Conservation (phyloP, 2,888 invertebrate species). For the Dryobotodes eremita region DNA sequence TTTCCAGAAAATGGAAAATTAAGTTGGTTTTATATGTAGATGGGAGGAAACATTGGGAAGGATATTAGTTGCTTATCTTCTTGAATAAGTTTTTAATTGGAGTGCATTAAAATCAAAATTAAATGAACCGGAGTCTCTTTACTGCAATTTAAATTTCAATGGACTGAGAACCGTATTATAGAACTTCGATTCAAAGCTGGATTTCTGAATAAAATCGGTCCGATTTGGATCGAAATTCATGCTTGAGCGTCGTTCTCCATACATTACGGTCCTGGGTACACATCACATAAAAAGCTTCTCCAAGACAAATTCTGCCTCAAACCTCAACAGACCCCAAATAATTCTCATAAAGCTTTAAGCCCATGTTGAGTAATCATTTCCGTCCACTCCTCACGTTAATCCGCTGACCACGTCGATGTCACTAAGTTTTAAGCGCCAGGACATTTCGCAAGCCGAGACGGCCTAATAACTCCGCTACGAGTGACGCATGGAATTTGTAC, state of each 20-base stretch:
- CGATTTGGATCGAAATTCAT: neutral
- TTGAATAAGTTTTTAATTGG: constrained; percentile 11
- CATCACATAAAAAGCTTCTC: neutral
- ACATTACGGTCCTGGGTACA: neutral
- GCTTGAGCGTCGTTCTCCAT: neutral
- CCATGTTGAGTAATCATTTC: constrained; percentile 38
- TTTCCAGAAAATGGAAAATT: constrained; percentile 39
- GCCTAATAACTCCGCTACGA: constrained; percentile 66
- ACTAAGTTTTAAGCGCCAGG: constrained; percentile 63
- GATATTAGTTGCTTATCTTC: constrained; percentile 23
- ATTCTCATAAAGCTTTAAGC: constrained; percentile 37
- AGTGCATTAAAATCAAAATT: neutral
- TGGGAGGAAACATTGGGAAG: constrained; percentile 24
- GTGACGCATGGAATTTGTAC: constrained; percentile 65
- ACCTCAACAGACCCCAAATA: constrained; percentile 16
- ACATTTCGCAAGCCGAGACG: constrained; percentile 63
- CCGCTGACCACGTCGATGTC: constrained; percentile 59
- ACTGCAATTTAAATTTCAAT: neutral
- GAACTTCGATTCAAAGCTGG: constrained; percentile 1
- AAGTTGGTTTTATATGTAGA: constrained; percentile 47
- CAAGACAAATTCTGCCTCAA: constrained; percentile 11
- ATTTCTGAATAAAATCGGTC: neutral
- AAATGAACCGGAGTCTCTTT: neutral
- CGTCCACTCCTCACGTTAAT: constrained; percentile 49
- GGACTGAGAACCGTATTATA: neutral